Conservation (phyloP, 2,888 invertebrate species). For the Luperina nickerlii region DNA sequence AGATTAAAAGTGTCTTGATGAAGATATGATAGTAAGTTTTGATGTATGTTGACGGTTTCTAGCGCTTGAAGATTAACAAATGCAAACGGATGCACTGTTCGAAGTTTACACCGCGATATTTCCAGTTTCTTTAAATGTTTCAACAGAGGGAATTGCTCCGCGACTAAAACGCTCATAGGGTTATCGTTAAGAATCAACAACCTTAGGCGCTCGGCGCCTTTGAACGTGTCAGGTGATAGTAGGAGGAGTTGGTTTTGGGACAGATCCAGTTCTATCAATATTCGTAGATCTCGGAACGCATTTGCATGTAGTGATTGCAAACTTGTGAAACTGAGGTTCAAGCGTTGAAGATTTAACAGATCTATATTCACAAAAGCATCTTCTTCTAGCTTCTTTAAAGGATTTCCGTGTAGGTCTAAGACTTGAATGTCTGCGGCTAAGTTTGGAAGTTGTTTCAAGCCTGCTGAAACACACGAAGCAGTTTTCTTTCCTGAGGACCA, state of each 20-base stretch:
- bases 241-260: conserved; percentile 94
- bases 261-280: conserved; percentile 96
- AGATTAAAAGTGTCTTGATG: conserved; percentile 86
- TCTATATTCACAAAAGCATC: conserved; percentile 95
- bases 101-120: conserved; percentile 94
- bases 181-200: conserved; percentile 95
- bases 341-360: conserved; percentile 95
- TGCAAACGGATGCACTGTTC: conserved; percentile 93
- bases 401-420: conserved; percentile 95
- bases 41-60: conserved; percentile 95
- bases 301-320: conserved; percentile 94
- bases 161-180: conserved; percentile 93
- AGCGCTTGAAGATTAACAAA: conserved; percentile 93
- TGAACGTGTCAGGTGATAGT: conserved; percentile 94
- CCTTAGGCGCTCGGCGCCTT: conserved; percentile 94
- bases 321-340: conserved; percentile 94
- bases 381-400: conserved; percentile 92
- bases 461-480: conserved; percentile 94
- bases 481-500: conserved; percentile 98
- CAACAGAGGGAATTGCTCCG: conserved; percentile 95
- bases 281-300: conserved; percentile 95
- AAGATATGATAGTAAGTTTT: conserved; percentile 94
- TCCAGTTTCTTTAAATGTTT: conserved; percentile 95
- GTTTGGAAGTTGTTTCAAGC: conserved; percentile 93
- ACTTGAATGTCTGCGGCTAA: conserved; percentile 91